phyloP scores from a whole-genome alignment of 2,888 invertebrate genomes.

The Catotricha subobsoleta region DNA sequence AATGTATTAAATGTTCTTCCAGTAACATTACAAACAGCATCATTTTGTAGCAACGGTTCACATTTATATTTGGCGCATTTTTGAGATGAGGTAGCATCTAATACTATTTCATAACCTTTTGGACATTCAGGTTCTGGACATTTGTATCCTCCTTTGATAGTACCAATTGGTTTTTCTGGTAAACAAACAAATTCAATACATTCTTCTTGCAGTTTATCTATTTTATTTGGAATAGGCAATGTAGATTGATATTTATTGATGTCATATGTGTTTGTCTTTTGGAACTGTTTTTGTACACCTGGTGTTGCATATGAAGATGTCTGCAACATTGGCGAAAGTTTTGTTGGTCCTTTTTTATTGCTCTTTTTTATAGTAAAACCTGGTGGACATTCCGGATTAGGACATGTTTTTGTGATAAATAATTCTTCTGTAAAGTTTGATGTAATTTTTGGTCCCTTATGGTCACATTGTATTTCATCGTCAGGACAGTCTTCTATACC shows the following conservation, averaged over 20 bases:
- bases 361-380: constrained; percentile 32
- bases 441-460: constrained; percentile 17
- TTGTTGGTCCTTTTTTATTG: constrained; percentile 20
- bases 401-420: constrained; percentile 24
- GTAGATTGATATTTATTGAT: neutral
- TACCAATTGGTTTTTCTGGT: constrained; percentile 17
- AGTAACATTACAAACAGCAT: constrained; percentile 42
- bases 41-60: constrained; percentile 41
- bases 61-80: constrained; percentile 42
- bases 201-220: constrained; percentile 14
- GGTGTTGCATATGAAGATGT: constrained; percentile 14
- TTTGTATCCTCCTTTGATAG: constrained; percentile 2
- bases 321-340: constrained; percentile 32
- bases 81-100: constrained; percentile 25
- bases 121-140: constrained; percentile 41
- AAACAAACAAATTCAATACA: constrained; percentile 27
- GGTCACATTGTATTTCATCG: constrained; percentile 51
- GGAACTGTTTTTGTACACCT: neutral
- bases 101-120: constrained; percentile 35
- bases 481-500: constrained; percentile 66
- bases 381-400: constrained; percentile 31
- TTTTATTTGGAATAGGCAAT: neutral
- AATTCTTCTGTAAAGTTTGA: neutral
- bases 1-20: constrained; percentile 64
- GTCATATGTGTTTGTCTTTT: constrained; percentile 13